phyloP scores from a whole-genome alignment of 2,888 invertebrate species.

The Sminthurinus aureus region DNA sequence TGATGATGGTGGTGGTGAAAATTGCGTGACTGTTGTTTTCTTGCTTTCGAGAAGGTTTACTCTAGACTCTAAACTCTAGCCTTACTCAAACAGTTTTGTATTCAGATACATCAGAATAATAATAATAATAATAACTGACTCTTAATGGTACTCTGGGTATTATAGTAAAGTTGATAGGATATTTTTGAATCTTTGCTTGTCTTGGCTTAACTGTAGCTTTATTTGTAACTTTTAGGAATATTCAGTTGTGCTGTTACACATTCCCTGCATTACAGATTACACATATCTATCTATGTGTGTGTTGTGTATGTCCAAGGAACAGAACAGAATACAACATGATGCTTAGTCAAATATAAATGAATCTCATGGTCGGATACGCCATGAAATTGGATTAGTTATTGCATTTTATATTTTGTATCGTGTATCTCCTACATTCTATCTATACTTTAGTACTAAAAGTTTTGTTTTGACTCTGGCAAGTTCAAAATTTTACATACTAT shows the following conservation, averaged over 20 bases:
- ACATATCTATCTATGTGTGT: background rate
- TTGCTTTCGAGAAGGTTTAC: background rate
- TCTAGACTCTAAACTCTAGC: too few species aligned
- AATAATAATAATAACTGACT: too few species aligned
- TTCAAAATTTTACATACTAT: background rate
- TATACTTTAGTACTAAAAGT: background rate
- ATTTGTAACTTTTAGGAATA: background rate
- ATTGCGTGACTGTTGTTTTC: conserved; percentile 22
- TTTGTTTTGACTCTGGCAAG: background rate
- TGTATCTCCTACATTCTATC: background rate
- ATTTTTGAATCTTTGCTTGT: background rate
- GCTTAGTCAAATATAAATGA: conserved; percentile 42
- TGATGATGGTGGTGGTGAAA: conserved; percentile 8
- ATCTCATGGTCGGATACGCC: conserved; percentile 38
- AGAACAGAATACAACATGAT: background rate
- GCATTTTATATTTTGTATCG: background rate
- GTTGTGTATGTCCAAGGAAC: background rate
- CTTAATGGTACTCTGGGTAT: too few species aligned
- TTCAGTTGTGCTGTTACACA: too few species aligned
- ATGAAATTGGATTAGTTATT: conserved; percentile 44
- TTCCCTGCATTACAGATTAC: too few species aligned
- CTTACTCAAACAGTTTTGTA: background rate
- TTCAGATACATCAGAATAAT: background rate
- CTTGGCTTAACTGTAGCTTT: background rate
- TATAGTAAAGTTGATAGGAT: too few species aligned